Evolutionary conservation across 2,888 invertebrate genomes (phyloP).

Genomic region (Plusia festucae): DNA sequence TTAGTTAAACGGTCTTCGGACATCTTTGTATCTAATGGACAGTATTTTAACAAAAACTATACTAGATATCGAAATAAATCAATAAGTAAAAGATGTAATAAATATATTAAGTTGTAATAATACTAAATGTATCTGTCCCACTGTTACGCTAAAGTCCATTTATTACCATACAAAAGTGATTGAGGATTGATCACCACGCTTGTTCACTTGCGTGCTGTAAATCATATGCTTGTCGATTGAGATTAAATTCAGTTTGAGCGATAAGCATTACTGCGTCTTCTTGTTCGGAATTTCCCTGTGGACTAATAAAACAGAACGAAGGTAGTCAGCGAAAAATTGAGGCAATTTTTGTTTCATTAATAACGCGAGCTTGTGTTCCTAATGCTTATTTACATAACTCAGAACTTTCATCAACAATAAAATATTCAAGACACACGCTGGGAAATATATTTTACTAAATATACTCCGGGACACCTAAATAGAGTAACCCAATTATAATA

Average conservation of each 20-base stretch:
- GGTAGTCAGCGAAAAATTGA: constrained; percentile 6
- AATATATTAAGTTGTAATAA: too few species aligned
- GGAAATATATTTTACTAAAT: neutral
- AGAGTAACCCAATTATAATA: too few species aligned
- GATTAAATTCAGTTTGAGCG: constrained; percentile 15
- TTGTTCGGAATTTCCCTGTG: constrained; percentile 34
- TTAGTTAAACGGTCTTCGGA: too few species aligned
- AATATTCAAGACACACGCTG: neutral
- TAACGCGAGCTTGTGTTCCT: constrained; percentile 1
- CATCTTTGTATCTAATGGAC: too few species aligned
- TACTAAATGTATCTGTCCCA: neutral
- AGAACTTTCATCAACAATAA: neutral
- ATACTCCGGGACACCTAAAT: too few species aligned
- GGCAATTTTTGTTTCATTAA: constrained; percentile 1
- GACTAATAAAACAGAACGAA: constrained; percentile 11
- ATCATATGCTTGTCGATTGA: neutral
- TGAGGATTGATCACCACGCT: neutral
- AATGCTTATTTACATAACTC: neutral
- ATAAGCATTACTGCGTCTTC: constrained; percentile 14
- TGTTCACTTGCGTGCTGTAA: neutral
- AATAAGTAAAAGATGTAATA: too few species aligned
- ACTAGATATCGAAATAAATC: too few species aligned
- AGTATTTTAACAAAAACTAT: too few species aligned
- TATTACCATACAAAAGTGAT: neutral
- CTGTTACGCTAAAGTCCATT: neutral